Evolutionary conservation across 1,140 invertebrate genomes (phyloP).

Genomic region (Brachionus paranguensis): DNA sequence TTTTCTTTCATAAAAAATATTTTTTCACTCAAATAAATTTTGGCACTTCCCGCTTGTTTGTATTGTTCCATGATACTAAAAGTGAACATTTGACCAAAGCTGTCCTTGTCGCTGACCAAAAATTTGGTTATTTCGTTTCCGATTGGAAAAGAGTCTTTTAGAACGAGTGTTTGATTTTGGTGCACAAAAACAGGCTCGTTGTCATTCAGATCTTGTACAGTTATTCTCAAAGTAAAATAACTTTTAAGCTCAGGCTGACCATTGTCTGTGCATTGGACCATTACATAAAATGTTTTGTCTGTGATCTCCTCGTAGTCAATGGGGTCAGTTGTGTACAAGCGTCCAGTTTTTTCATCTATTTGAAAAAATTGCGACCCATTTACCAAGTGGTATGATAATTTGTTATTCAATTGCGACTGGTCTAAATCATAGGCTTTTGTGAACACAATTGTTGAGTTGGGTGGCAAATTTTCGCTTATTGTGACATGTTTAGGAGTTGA

Average conservation of each 20-base stretch:
- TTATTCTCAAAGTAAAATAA: not conserved
- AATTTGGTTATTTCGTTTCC: not conserved
- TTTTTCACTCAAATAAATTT: not conserved
- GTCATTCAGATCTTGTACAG: not conserved
- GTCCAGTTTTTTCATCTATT: not conserved
- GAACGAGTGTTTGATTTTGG: not conserved
- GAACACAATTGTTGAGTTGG: not conserved
- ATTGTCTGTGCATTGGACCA: not conserved
- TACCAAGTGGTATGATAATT: not conserved
- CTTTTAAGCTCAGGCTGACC: not conserved
- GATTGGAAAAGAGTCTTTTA: slow-evolving; percentile 13
- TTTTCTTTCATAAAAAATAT: slow-evolving; percentile 33
- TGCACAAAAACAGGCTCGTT: slow-evolving; percentile 8
- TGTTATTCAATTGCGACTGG: not conserved
- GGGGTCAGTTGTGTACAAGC: not conserved
- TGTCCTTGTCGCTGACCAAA: not conserved
- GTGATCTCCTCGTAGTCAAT: not conserved
- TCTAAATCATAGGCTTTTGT: slow-evolving; percentile 12
- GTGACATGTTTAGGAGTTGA: not conserved
- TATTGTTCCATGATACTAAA: slow-evolving; percentile 28
- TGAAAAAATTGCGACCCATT: not conserved
- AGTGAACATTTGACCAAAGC: slow-evolving; percentile 1
- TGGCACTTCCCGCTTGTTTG: not conserved
- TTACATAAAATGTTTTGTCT: not conserved
- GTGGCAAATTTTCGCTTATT: not conserved